A percentile compares a stretch with the other conserved stretches of the same genome.
Conservation (phyloP, 2,888 invertebrate genomes). For the Himalopsyche kuldschensis region DNA sequence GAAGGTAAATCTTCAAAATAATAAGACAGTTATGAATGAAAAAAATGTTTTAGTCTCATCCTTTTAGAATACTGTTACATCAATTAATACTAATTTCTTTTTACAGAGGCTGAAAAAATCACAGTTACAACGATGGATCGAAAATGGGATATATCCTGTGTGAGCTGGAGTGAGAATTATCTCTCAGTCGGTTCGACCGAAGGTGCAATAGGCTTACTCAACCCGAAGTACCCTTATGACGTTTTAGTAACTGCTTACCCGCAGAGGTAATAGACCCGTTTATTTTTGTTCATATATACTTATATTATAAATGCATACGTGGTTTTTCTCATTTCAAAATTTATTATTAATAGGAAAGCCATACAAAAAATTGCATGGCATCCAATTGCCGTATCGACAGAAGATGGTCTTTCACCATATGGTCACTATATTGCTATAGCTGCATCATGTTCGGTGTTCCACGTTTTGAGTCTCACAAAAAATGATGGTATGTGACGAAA, state of each 20-base stretch:
- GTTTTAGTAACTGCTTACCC: slow-evolving; percentile 45
- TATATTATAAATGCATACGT: too few relatives aligned
- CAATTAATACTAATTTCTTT: neutral
- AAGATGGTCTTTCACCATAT: slow-evolving; percentile 58
- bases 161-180: slow-evolving; percentile 43
- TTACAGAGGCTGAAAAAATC: slow-evolving; percentile 47
- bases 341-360: slow-evolving; percentile 55
- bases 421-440: slow-evolving; percentile 62
- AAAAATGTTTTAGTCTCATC: too few relatives aligned
- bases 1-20: too few relatives aligned
- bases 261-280: slow-evolving; percentile 45
- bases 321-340: too few relatives aligned
- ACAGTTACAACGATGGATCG: slow-evolving; percentile 47
- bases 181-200: slow-evolving; percentile 64
- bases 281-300: neutral
- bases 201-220: slow-evolving; percentile 59
- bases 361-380: slow-evolving; percentile 74
- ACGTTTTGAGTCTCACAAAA: slow-evolving; percentile 46
- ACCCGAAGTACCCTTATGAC: slow-evolving; percentile 37
- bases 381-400: slow-evolving; percentile 64
- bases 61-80: neutral
- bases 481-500: slow-evolving; percentile 46
- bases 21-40: too few relatives aligned
- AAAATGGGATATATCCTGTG: slow-evolving; percentile 45
- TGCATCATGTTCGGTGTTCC: slow-evolving; percentile 61